phyloP scores from a whole-genome alignment of 1,140 invertebrate species.

The Amphibalanus amphitrite region DNA sequence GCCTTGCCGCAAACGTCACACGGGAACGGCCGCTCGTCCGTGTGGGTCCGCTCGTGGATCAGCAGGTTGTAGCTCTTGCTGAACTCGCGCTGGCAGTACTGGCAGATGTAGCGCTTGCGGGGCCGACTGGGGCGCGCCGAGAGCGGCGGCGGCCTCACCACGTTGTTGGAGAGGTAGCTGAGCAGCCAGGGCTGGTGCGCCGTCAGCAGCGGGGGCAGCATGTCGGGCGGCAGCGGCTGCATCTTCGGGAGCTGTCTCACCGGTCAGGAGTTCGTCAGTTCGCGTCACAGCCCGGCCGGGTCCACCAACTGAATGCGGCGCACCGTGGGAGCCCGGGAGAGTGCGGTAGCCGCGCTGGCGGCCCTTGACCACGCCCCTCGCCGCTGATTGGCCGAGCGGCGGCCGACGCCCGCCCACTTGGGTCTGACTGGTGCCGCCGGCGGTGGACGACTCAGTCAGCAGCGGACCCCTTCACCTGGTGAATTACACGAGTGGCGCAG shows the following conservation, averaged over 20 bases:
- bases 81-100: slow-evolving; percentile 90
- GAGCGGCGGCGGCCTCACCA: background rate
- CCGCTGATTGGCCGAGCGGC: background rate
- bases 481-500: too few species aligned
- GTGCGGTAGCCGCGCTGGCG: too few species aligned
- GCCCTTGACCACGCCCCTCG: background rate
- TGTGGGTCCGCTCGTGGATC: slow-evolving; percentile 94
- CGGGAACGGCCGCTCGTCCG: slow-evolving; percentile 91
- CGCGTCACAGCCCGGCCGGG: too few species aligned
- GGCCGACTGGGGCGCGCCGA: slow-evolving; percentile 43
- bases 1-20: slow-evolving; percentile 97
- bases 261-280: too few species aligned
- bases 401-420: background rate
- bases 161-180: background rate
- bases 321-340: too few species aligned
- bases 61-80: slow-evolving; percentile 97
- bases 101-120: slow-evolving; percentile 97
- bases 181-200: background rate
- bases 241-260: background rate
- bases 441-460: too few species aligned
- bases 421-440: too few species aligned
- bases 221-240: background rate
- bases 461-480: too few species aligned
- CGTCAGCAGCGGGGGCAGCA: background rate
- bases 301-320: too few species aligned